Evolutionary conservation across 2,888 invertebrate genomes (phyloP).

Genomic region (Pachliopta kotzebuea): DNA sequence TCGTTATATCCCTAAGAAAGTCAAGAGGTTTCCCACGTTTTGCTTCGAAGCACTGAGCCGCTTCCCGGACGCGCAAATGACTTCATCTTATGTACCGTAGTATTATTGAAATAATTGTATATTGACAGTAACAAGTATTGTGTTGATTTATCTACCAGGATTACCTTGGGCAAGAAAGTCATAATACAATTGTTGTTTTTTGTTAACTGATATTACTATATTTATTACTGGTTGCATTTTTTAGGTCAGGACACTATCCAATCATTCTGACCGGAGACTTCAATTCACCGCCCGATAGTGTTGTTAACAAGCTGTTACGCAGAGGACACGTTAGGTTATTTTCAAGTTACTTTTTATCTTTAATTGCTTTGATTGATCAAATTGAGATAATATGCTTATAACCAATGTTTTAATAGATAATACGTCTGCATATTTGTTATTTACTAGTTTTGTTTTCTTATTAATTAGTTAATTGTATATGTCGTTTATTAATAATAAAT

Average conservation of each 20-base stretch:
- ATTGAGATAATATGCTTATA: background rate
- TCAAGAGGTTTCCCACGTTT: too few species aligned
- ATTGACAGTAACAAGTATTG: too few species aligned
- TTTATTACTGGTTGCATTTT: constrained; percentile 34
- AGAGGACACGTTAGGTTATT: constrained; percentile 79
- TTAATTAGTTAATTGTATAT: background rate
- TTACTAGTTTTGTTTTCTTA: background rate
- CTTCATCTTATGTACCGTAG: too few species aligned
- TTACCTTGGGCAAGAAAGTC: too few species aligned
- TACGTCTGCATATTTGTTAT: background rate
- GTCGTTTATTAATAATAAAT: background rate
- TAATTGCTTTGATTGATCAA: background rate
- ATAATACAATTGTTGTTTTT: too few species aligned
- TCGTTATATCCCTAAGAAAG: too few species aligned
- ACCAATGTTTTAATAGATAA: background rate
- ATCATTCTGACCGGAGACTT: constrained; percentile 96
- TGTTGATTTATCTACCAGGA: too few species aligned
- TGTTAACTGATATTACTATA: background rate
- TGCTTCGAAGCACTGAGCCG: too few species aligned
- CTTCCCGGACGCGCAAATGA: too few species aligned
- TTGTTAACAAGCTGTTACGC: constrained; percentile 85
- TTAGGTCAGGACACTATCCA: constrained; percentile 82
- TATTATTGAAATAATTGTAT: too few species aligned
- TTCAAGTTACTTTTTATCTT: constrained; percentile 3
- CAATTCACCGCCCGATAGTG: constrained; percentile 89